These are phyloP conservation scores for Galaxias olidus DNA, from an alignment of 2,797 vertebrate genomes.

Conservation along the genomic window DNA sequence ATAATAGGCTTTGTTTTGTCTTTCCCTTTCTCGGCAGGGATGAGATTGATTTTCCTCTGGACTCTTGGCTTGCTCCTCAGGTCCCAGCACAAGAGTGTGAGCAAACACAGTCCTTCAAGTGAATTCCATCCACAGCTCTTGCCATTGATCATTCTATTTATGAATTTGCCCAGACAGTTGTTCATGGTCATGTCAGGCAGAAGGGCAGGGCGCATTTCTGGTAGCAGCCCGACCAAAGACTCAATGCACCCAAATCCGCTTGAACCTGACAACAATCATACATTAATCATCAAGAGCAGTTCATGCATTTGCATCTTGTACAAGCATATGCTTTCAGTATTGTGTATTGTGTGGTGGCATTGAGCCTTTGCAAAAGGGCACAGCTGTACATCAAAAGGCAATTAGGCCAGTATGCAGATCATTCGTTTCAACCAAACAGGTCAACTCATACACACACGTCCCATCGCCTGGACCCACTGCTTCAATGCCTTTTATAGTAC, in stretches of 20 bases:
- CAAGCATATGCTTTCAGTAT: background rate
- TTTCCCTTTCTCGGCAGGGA: constrained; percentile 26
- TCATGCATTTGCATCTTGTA: background rate
- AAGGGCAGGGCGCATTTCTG: constrained; percentile 37
- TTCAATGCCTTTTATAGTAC: too few relatives aligned
- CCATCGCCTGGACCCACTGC: constrained; percentile 6
- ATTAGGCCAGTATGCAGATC: background rate
- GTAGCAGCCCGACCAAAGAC: constrained; percentile 22
- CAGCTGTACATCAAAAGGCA: constrained; percentile 7
- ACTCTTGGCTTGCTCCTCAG: constrained; percentile 34
- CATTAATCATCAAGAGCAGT: constrained; percentile 23
- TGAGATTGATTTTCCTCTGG: constrained; percentile 39
- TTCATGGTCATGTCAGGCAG: constrained; percentile 41
- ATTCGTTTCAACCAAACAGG: constrained; percentile 12
- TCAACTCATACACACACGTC: constrained; percentile 19
- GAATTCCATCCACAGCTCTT: constrained; percentile 16
- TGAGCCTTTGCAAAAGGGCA: background rate
- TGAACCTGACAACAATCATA: constrained; percentile 14
- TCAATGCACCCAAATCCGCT: constrained; percentile 27
- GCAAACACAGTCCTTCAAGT: constrained; percentile 28
- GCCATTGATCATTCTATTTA: constrained; percentile 36
- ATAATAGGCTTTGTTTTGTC: constrained; percentile 48
- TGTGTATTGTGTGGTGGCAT: too few relatives aligned
- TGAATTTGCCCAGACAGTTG: constrained; percentile 22
- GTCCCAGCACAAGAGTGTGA: constrained; percentile 30